A percentile compares a stretch with the other conserved stretches of the same genome.
phyloP scores from a whole-genome alignment of 2,888 invertebrate species.

The Fragum sueziense region DNA sequence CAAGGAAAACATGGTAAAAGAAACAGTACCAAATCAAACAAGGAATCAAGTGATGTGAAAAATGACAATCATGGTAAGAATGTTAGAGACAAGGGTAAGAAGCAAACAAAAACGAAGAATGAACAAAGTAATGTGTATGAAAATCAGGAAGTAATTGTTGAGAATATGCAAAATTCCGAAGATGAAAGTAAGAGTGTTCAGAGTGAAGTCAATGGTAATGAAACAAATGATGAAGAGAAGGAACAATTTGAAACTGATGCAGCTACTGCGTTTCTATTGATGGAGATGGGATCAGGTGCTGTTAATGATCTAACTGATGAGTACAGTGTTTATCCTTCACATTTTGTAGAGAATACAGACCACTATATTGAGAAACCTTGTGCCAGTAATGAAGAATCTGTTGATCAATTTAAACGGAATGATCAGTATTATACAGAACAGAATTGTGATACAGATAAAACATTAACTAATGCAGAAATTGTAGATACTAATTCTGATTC shows the following conservation, averaged over 20 bases:
- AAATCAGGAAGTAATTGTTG: too few relatives aligned
- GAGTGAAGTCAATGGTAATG: too few relatives aligned
- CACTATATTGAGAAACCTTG: background rate
- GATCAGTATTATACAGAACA: background rate
- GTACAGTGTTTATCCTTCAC: background rate
- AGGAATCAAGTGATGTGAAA: too few relatives aligned
- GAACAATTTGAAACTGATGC: background rate
- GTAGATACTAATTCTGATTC: background rate
- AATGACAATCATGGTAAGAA: too few relatives aligned
- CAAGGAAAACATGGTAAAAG: too few relatives aligned
- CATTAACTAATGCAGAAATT: background rate
- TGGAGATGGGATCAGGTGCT: background rate
- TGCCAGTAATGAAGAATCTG: background rate
- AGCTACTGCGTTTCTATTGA: conserved; percentile 10
- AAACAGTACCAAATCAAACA: too few relatives aligned
- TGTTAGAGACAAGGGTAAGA: too few relatives aligned
- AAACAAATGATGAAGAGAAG: background rate
- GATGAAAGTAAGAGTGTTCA: too few relatives aligned
- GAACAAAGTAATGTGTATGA: too few relatives aligned
- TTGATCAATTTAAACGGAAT: background rate
- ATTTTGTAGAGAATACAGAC: background rate
- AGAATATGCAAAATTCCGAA: too few relatives aligned
- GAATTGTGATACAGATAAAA: background rate
- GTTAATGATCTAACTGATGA: background rate
- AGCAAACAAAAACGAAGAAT: background rate